Evolutionary conservation across 2,113 vertebrate genomes (phyloP), one percentile per base, ranked within the genome.

Genomic region (Phoxinus phoxinus): DNA sequence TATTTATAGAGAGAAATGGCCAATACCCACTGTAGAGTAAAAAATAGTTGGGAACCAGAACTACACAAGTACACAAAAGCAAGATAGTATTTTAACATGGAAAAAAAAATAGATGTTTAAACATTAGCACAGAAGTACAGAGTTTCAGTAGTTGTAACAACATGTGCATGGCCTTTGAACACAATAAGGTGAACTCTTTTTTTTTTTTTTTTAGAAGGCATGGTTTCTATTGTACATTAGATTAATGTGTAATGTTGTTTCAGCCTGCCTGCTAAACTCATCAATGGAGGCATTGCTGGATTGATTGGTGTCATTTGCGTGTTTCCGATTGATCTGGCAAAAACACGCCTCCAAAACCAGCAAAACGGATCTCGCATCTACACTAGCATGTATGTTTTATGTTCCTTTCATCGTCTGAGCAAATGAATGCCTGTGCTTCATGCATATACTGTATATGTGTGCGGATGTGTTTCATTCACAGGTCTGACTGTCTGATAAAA

Each of bases 401-500:
- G 6, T 1, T 58, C 23, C 35, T 41, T 25, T 79, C 6, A 79
- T 21, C 7, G 19, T 35, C 10, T 78, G 76, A 61, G 35, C 10
- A 58, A 37, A 58, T 35, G 3, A 48, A 63, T 10, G 2, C 9
- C 4, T 46, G 30, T 7, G n/a, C 41, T 48, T 73, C 19, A 59
- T 59, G 32, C 53, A n/a, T 41, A 23, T 21, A 53, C 13, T 46
- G 9, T 46, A 3, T 46, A 6, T 79, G 30, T 71, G 25, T 76
- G 15, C 37, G 23, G 15, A 10, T 85, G 74, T 79, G 76, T 46
- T 85, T 69, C 1, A 53, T 89, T 85, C 23, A 15, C 91, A 99
- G 98, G 97, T 95, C 96, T 37, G 97, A 99, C 91, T 99, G 98
- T 90, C 95, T 99, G 88, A 90, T 97, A 85, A 99, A 99, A 93